Base-by-base conservation (phyloP, 2,113 vertebrate species). In the Rhinopomastus cyanomelas region DNA sequence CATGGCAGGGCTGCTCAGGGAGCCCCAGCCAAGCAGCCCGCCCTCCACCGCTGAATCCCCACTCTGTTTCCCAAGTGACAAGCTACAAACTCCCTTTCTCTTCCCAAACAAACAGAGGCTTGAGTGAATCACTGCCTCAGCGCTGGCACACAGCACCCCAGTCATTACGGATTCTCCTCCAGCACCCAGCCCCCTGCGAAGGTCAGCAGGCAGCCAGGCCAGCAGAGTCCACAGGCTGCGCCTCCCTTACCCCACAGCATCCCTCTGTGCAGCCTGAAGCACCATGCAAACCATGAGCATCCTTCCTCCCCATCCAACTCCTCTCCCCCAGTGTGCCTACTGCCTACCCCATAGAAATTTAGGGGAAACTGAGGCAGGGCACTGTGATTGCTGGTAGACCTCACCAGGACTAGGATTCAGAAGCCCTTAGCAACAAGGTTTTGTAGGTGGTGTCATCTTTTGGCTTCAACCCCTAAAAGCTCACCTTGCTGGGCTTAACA, bases 51-150 rank as follows among this genome's bases (percentile, higher is more conserved):
- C 77, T 98, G 97, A 98, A 98, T 98, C 95, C 96, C 87, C 74
- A 87, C 95, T 96, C 97, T 98, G 97, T 98, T 97, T 96, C 89
- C 67, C 66, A 59, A 95, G 84, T 78, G 85, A 87, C 68, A 59
- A 66, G 82, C 94, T 94, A 98, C 97, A 97, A 96, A 95, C 94
- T 96, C 96, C 92, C 96, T 95, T 98, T 98, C 97, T 97, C 88
- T 94, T 92, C 88, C 88, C 95, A 96, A 96, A 98, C 97, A 98
- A 97, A 97, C 84, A 90, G 91, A 88, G 92, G 95, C 92, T 97
- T 97, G 92, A 98, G 90, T 22, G 66, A 97, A 86, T 87, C 53
- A 10, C 77, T 87, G 93, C 77, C 85, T 92, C 15, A 6, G 92
- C 53, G 86, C 68, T 91, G 62, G 57, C 92, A 91, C 25, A 3